phyloP scores from a whole-genome alignment of 2,113 vertebrate genomes.

The Papio anubis region DNA sequence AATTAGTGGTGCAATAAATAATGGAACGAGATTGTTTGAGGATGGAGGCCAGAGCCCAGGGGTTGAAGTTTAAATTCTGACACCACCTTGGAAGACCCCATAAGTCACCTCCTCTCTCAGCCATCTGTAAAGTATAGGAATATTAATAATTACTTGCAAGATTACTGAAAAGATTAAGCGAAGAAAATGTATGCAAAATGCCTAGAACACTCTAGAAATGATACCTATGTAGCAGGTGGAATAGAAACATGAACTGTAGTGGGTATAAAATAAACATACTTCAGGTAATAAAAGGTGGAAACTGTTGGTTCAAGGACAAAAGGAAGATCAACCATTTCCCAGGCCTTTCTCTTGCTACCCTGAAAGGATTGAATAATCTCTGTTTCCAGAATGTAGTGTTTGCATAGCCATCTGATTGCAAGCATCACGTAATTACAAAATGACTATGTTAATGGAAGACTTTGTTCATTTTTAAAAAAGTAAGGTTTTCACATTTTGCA shows the following conservation, averaged over 20 bases:
- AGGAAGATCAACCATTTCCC: not conserved
- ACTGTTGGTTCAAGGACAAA: not conserved
- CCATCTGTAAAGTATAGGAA: not conserved
- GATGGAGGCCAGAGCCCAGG: not conserved
- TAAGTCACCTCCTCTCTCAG: not conserved
- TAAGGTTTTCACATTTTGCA: conserved; percentile 80
- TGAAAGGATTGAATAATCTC: conserved; percentile 14
- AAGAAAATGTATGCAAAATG: not conserved
- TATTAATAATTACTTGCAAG: not conserved
- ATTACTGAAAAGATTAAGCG: not conserved
- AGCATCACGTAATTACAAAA: conserved; percentile 15
- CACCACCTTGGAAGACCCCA: not conserved
- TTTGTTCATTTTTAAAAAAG: conserved; percentile 58
- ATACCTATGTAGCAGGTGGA: not conserved
- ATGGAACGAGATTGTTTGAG: not conserved
- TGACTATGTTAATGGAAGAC: not conserved
- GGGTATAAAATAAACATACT: not conserved
- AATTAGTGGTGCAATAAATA: not conserved
- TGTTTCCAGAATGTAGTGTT: not conserved
- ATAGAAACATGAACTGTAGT: not conserved
- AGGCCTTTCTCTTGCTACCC: not conserved
- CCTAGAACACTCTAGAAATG: not conserved
- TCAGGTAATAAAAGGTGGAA: not conserved
- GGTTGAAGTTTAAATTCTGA: not conserved
- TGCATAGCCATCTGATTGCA: conserved; percentile 1